Evolutionary conservation across 2,797 vertebrate species (phyloP).

Genomic region (Protosalanx chinensis): DNA sequence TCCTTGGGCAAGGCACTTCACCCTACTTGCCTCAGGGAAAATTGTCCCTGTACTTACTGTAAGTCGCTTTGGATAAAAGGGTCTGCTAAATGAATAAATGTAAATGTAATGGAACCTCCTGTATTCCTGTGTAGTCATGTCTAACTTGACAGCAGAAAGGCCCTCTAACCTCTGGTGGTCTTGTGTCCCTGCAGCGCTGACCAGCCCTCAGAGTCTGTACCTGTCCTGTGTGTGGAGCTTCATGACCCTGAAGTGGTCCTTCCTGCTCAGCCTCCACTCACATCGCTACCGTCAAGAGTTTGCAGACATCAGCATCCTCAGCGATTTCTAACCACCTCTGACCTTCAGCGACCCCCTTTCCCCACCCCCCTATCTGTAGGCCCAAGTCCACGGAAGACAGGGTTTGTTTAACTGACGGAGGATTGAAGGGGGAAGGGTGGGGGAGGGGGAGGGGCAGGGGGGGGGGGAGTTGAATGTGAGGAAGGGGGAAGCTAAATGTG

Average conservation of each 20-base stretch:
- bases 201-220: conserved; percentile 83
- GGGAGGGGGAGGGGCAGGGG: background rate
- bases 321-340: conserved; percentile 80
- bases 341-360: background rate
- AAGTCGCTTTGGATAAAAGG: too few species aligned
- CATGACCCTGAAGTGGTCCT: conserved; percentile 91
- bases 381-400: conserved; percentile 1
- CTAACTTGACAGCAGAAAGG: background rate
- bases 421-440: conserved; percentile 4
- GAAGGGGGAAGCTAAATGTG: too few species aligned
- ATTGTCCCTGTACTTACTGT: too few species aligned
- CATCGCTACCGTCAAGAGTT: conserved; percentile 89
- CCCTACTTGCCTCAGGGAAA: too few species aligned
- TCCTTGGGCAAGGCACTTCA: too few species aligned
- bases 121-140: too few species aligned
- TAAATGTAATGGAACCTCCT: too few species aligned
- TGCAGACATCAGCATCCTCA: conserved; percentile 93
- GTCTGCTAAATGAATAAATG: too few species aligned
- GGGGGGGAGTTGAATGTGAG: background rate
- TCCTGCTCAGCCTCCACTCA: conserved; percentile 79
- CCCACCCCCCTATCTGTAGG: background rate
- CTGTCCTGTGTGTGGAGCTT: conserved; percentile 90
- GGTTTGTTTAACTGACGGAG: background rate
- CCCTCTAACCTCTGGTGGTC: background rate
- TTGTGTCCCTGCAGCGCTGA: conserved; percentile 71